A percentile compares a stretch with the other conserved stretches of the same genome.
These are phyloP conservation scores for Drosophila azteca DNA, from an alignment of 1,140 invertebrate genomes.

Conservation along the genomic window DNA sequence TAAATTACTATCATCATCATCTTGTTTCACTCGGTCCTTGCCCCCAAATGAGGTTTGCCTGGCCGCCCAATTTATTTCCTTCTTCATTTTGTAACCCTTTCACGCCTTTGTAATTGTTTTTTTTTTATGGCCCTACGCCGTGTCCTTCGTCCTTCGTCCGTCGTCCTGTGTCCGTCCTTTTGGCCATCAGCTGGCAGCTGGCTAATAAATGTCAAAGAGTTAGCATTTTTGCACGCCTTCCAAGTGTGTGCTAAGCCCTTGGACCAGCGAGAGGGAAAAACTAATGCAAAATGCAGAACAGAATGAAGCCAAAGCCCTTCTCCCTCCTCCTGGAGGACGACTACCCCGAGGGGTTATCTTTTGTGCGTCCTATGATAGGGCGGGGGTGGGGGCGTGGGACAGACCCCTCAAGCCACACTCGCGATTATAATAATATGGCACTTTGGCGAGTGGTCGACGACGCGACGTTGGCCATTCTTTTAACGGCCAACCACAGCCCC, in stretches of 20 bases:
- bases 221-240: conserved; percentile 69
- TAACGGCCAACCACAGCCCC: conserved; percentile 52
- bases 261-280: conserved; percentile 10
- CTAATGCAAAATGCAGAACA: conserved; percentile 43
- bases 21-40: conserved; percentile 10
- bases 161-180: conserved; percentile 26
- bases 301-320: conserved; percentile 5
- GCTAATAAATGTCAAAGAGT: conserved; percentile 81
- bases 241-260: conserved; percentile 64
- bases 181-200: conserved; percentile 55
- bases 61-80: conserved; percentile 20
- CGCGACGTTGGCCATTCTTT: conserved; percentile 15
- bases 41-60: too few species aligned
- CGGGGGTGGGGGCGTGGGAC: conserved; percentile 11
- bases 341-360: conserved; percentile 31
- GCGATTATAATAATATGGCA: conserved; percentile 78
- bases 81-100: conserved; percentile 27
- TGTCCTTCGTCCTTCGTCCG: conserved; percentile 29
- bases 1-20: conserved; percentile 29
- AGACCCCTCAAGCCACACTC: conserved; percentile 38
- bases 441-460: conserved; percentile 35
- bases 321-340: conserved; percentile 7
- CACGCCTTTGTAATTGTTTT: conserved; percentile 64
- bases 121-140: conserved; percentile 42
- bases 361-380: conserved; percentile 20